A percentile compares a stretch with the other conserved stretches of the same genome.
phyloP scores from a whole-genome alignment of 2,113 vertebrate genomes.

The Rynchops niger region DNA sequence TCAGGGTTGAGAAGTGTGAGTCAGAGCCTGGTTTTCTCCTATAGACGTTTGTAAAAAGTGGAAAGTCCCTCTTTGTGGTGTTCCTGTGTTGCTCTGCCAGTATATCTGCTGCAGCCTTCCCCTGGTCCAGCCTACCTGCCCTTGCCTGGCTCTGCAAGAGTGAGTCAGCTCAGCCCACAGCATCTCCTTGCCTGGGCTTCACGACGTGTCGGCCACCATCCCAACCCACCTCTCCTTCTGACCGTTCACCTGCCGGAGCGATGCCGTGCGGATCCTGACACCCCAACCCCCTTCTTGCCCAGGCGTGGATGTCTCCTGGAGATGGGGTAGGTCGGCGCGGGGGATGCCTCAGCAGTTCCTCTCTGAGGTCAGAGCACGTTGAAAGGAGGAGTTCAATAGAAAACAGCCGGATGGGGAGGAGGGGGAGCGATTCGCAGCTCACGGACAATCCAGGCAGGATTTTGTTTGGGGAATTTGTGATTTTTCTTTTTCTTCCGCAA shows the following conservation, averaged over 20 bases:
- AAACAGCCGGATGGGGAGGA: background rate
- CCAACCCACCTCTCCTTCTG: background rate
- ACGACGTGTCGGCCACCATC: fast-evolving
- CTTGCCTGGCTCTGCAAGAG: slow-evolving; percentile 42
- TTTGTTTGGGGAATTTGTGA: background rate
- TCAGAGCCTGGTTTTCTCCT: background rate
- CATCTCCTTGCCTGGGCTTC: background rate
- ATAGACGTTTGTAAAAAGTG: background rate
- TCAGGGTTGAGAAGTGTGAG: background rate
- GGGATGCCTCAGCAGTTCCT: background rate
- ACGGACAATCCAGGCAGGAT: background rate
- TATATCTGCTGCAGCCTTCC: background rate
- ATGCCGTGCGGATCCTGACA: background rate
- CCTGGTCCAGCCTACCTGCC: slow-evolving; percentile 26
- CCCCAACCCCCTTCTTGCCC: background rate
- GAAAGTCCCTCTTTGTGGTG: background rate
- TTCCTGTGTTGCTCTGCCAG: background rate
- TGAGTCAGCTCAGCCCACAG: slow-evolving; percentile 41
- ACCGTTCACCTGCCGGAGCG: background rate
- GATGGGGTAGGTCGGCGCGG: background rate
- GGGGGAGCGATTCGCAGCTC: background rate
- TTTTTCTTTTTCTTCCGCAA: background rate
- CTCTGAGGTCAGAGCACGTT: background rate
- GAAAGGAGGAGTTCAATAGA: background rate
- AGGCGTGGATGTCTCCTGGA: background rate